Percentiles rank a stretch among this genome's conserved stretches.
Evolutionary conservation across 2,888 invertebrate species (phyloP).

Genomic region (Pristionchus exspectatus): DNA sequence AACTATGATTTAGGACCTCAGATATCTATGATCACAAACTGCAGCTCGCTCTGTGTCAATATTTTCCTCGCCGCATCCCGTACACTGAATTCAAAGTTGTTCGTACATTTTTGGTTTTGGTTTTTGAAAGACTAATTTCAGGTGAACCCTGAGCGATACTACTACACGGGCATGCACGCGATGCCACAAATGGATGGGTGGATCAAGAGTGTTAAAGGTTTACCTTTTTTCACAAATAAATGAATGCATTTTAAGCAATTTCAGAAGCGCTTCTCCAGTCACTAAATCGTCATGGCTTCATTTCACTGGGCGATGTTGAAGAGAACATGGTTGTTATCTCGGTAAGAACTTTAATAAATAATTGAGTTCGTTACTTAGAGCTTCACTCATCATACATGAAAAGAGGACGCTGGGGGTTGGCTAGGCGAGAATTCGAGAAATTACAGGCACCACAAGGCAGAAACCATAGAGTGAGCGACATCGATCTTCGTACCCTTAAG

Average conservation of each 20-base stretch:
- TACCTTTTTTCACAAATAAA: not conserved
- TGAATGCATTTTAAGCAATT: not conserved
- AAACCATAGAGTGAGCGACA: not conserved
- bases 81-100: not conserved
- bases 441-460: not conserved
- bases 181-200: not conserved
- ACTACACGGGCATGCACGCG: not conserved
- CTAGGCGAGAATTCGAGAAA: not conserved
- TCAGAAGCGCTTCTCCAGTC: not conserved
- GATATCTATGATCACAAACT: not conserved
- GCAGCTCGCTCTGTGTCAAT: not conserved
- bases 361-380: too few species aligned
- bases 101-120: not conserved
- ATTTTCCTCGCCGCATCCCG: not conserved
- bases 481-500: not conserved
- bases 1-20: not conserved
- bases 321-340: not conserved
- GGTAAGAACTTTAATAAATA: not conserved
- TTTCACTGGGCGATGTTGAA: not conserved
- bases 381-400: not conserved
- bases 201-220: constrained; percentile 5
- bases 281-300: not conserved
- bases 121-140: not conserved
- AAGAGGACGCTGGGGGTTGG: not conserved
- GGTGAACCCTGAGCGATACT: not conserved